Base-by-base conservation (phyloP, 1,140 invertebrate genomes). In the Zeugodacus cucurbitae region DNA sequence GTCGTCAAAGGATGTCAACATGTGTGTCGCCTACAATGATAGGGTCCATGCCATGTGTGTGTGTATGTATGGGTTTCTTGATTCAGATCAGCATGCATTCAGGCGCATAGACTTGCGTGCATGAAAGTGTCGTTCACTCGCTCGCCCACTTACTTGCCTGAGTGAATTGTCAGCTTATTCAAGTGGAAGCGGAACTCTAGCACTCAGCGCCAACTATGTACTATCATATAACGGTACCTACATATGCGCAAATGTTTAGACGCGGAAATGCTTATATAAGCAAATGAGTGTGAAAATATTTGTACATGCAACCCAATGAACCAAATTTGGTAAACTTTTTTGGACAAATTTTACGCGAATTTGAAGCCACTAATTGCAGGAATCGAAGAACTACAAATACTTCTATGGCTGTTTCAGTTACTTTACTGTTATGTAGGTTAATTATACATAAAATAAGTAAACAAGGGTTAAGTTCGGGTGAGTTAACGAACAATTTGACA, bases 161-260 rank as follows among this genome's bases (percentile, higher is more conserved):
- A 74, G 67, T 74, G 67, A 37, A 74, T 74, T 74, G 67, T 74
- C 74, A 54, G 41, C 41, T 82, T 82, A 82, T 82, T 82, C 41
- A 82, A 82, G 41, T 82, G 74, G n/a, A 82, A 82, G n/a, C n/a
- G 74, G 41, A 82, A 48, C 8, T 82, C 74, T n/a, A 62, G 22
- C 41, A 48, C 11, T 29, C n/a, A 20, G 2, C 37, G n/a, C n/a
- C n/a, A n/a, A 78, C 10, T n/a, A 70, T 32, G 17, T 70, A 41
- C 7, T 37, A 6, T 20, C 32, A 1, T 14, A 74, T 74, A 41
- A 29, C 34, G 11, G 34, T 44, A 74, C 5, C 8, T 74, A 74
- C 5, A n/a, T 74, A 74, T 74, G 34, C 22, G 6, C 34, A 22
- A 17, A 41, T n/a, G 34, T 41, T 20, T 74, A n/a, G 29, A 26